Evolutionary conservation across 2,888 invertebrate species (phyloP), one percentile per base, ranked within the genome.

Genomic region (Phengaris arion): DNA sequence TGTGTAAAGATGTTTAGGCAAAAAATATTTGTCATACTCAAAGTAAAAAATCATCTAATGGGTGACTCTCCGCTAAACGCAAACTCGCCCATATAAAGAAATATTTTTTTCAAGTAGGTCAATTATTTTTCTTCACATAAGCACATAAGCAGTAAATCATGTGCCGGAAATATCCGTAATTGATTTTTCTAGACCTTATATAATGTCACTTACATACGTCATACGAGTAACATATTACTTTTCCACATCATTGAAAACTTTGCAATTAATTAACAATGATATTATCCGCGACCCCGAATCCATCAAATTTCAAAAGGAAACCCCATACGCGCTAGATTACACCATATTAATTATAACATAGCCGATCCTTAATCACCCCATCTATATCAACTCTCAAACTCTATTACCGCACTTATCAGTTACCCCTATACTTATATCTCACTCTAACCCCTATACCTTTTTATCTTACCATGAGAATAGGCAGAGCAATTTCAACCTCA

Each of bases 321-420:
- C 72, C 72, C 35, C 54, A 72, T 52, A 51, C 70, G n/a, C 64
- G 35, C 35, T 13, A 52, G 52, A 79, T 76, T 79, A 79, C 77
- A 77, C 76, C 74, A 77, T 76, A 79, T 77, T 77, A 79, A 79
- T 79, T 77, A 77, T 76, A 54, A 77, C 51, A 52, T 72, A 54
- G 69, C 55, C 76, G 75, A 74, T 75, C 78, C 78, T 59, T 54
- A 73, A 52, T 35, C 57, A 55, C 54, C 45, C 73, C 45, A 57
- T 35, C 2, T 15, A 10, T 22, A 22, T 22, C 1, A 22, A 22
- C 35, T 35, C 35, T 35, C 35, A 35, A 35, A 35, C 2, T 35
- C 35, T 35, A 35, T 35, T 35, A 35, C 35, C 35, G 1, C 35
- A 35, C 35, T 35, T 35, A 35, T 2, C 35, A 15, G 12, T 59